Conservation (phyloP, 2,113 vertebrate genomes). For the Tragulus kanchil region DNA sequence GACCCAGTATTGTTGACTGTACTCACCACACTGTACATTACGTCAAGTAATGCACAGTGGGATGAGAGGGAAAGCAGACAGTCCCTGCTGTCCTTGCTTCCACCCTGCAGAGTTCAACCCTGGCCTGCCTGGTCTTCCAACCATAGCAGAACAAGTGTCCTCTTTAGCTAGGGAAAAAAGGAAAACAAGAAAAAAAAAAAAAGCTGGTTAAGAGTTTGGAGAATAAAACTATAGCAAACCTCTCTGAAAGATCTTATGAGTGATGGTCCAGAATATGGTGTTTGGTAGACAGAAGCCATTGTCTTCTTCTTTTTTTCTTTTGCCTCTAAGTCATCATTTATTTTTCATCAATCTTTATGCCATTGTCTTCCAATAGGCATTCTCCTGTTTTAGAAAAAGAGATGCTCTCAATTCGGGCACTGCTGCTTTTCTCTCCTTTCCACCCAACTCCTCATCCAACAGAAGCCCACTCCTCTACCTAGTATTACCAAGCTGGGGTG, state of each 20-base stretch:
- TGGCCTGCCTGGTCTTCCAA: not conserved
- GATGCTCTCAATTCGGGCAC: not conserved
- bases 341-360: too few relatives aligned
- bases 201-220: not conserved
- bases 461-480: not conserved
- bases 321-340: too few relatives aligned
- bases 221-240: not conserved
- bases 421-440: not conserved
- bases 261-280: not conserved
- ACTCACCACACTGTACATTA: not conserved
- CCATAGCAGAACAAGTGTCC: not conserved
- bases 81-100: not conserved
- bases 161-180: not conserved
- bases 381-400: constrained; percentile 16
- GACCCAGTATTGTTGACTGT: not conserved
- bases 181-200: not conserved
- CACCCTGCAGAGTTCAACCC: not conserved
- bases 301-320: too few relatives aligned
- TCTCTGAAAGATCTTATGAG: not conserved
- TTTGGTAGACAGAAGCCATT: not conserved
- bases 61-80: not conserved
- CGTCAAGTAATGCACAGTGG: too few relatives aligned
- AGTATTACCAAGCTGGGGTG: not conserved
- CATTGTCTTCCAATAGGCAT: too few relatives aligned
- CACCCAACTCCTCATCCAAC: not conserved